phyloP scores from a whole-genome alignment of 2,888 invertebrate species.

The Aleiodes leptofemur region DNA sequence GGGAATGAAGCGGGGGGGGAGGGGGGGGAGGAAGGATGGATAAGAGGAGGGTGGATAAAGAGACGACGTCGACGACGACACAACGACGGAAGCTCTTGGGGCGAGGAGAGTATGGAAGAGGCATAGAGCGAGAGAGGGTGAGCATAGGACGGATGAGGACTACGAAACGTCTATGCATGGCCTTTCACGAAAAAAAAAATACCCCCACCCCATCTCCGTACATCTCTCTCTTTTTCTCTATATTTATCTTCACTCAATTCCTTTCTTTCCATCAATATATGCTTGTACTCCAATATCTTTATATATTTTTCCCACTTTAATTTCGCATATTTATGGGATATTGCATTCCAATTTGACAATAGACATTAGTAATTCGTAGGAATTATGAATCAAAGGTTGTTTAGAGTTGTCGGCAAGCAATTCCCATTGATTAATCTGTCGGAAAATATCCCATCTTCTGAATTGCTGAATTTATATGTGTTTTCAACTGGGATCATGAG shows the following conservation, averaged over 20 bases:
- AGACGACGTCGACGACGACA: constrained; percentile 48
- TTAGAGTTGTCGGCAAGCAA: background rate
- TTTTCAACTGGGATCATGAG: too few species aligned
- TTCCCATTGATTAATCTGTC: too few species aligned
- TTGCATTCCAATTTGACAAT: background rate
- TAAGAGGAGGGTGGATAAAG: constrained; percentile 47
- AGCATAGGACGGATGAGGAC: constrained; percentile 45
- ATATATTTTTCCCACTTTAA: background rate
- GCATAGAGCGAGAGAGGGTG: too few species aligned
- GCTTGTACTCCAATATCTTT: background rate
- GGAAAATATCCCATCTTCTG: too few species aligned
- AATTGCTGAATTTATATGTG: too few species aligned
- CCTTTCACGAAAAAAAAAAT: constrained; percentile 36
- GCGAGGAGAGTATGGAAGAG: constrained; percentile 19
- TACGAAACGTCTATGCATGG: constrained; percentile 41
- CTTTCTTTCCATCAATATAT: constrained; percentile 30
- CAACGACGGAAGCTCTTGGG: constrained; percentile 38
- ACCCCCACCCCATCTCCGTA: background rate
- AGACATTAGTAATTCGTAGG: background rate
- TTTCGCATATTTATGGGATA: background rate
- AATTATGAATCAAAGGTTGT: background rate
- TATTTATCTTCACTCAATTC: constrained; percentile 13
- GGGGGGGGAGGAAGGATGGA: constrained; percentile 43
- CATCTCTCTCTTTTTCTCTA: background rate
- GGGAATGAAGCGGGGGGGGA: constrained; percentile 48